Evolutionary conservation across 2,113 vertebrate genomes (phyloP).

Genomic region (Xenopus tropicalis): DNA sequence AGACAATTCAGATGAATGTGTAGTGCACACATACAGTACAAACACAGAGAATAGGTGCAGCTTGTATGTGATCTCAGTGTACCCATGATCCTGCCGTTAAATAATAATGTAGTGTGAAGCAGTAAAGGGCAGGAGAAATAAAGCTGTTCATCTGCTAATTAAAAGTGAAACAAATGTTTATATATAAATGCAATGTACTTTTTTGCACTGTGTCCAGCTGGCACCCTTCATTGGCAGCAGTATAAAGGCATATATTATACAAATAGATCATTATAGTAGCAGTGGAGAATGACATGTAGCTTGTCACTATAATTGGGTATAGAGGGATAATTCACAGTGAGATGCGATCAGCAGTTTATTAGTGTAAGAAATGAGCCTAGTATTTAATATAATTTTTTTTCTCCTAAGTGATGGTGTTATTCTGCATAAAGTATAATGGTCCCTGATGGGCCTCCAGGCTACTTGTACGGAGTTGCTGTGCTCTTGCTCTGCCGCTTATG

Average conservation of each 20-base stretch:
- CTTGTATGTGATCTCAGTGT: no score
- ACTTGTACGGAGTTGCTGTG: constrained; percentile 6
- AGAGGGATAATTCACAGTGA: constrained; percentile 25
- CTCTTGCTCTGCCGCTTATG: constrained; percentile 17
- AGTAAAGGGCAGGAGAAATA: no score
- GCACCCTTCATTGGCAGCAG: constrained; percentile 27
- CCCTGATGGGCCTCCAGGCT: constrained; percentile 28
- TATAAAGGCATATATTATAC: constrained; percentile 30
- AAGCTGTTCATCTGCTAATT: no score
- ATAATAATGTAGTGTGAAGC: no score
- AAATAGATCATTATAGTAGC: constrained; percentile 26
- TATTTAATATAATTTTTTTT: constrained; percentile 22
- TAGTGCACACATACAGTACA: no score
- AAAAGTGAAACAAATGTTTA: no score
- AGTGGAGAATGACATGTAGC: constrained; percentile 10
- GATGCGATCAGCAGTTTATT: background rate
- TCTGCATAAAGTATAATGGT: constrained; percentile 16
- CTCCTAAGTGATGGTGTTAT: constrained; percentile 23
- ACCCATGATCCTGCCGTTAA: no score
- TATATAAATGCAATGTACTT: no score
- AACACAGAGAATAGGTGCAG: no score
- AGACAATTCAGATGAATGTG: no score
- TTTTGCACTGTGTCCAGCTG: background rate
- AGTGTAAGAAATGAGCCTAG: background rate
- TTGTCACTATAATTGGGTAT: constrained; percentile 28